Conservation (phyloP, 2,797 vertebrate species). For the Malacoctenus gilli region DNA sequence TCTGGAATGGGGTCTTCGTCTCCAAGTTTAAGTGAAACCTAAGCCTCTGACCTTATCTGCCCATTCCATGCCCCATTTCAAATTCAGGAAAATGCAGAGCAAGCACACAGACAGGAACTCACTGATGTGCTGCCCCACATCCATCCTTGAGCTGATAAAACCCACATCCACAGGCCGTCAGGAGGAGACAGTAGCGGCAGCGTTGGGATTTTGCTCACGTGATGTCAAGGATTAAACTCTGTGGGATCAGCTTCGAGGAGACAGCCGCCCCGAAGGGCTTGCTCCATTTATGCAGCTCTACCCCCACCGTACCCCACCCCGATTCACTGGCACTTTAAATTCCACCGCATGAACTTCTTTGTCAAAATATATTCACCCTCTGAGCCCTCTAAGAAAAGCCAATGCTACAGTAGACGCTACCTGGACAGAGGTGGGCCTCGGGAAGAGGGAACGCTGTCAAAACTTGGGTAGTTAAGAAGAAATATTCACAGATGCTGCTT, state of each 20-base stretch:
- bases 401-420: slow-evolving; percentile 37
- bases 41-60: slow-evolving; percentile 57
- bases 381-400: slow-evolving; percentile 44
- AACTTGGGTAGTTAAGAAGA: slow-evolving; percentile 36
- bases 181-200: slow-evolving; percentile 62
- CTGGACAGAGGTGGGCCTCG: slow-evolving; percentile 49
- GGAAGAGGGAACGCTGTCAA: slow-evolving; percentile 55
- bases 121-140: slow-evolving; percentile 52
- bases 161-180: slow-evolving; percentile 58
- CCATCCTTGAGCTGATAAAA: slow-evolving; percentile 60
- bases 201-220: slow-evolving; percentile 73
- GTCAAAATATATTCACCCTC: slow-evolving; percentile 61
- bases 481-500: slow-evolving; percentile 24
- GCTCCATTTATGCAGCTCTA: slow-evolving; percentile 63
- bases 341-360: slow-evolving; percentile 63
- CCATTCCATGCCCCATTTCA: slow-evolving; percentile 41
- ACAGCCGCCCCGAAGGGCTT: slow-evolving; percentile 63
- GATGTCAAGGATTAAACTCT: slow-evolving; percentile 78
- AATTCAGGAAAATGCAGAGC: slow-evolving; percentile 48
- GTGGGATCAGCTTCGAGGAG: slow-evolving; percentile 72
- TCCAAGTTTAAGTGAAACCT: slow-evolving; percentile 31
- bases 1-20: slow-evolving; percentile 5
- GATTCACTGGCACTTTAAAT: slow-evolving; percentile 62
- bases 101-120: slow-evolving; percentile 46
- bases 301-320: slow-evolving; percentile 43